A percentile compares a stretch with the other conserved stretches of the same genome.
Conservation (phyloP, 2,888 invertebrate species). For the Augochlorella aurata region DNA sequence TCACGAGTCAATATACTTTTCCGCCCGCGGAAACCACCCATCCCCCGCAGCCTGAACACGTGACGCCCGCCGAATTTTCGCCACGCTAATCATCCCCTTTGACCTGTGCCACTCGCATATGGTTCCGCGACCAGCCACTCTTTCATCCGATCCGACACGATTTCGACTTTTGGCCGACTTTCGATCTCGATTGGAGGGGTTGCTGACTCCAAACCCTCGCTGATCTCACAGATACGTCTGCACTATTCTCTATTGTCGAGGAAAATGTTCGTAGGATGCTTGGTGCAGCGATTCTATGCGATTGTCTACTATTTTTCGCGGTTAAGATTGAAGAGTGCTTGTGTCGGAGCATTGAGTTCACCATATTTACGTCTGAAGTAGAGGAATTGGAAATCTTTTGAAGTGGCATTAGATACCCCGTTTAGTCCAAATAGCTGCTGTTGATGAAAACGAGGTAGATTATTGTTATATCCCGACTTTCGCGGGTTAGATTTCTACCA, state of each 20-base stretch:
- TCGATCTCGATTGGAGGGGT: not conserved
- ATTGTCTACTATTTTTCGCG: too few relatives aligned
- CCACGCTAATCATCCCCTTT: constrained; percentile 64
- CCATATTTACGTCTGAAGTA: too few relatives aligned
- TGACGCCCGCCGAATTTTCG: constrained; percentile 63
- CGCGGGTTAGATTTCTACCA: too few relatives aligned
- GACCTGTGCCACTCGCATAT: constrained; percentile 50
- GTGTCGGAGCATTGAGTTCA: too few relatives aligned
- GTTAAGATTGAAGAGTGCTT: too few relatives aligned
- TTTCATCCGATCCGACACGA: not conserved
- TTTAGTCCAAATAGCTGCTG: too few relatives aligned
- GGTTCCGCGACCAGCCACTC: constrained; percentile 26
- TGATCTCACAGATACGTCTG: not conserved
- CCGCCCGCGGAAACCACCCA: constrained; percentile 63
- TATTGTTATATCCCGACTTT: too few relatives aligned
- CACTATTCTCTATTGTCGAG: not conserved
- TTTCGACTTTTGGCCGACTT: not conserved
- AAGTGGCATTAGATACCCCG: too few relatives aligned
- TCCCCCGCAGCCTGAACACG: constrained; percentile 48
- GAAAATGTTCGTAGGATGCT: not conserved
- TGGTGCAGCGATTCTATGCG: not conserved
- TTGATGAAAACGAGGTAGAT: too few relatives aligned
- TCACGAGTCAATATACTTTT: constrained; percentile 79
- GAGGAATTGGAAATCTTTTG: too few relatives aligned
- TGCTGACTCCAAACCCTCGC: not conserved